Conservation (phyloP, 1,140 invertebrate species). For the Orchestia grillus region DNA sequence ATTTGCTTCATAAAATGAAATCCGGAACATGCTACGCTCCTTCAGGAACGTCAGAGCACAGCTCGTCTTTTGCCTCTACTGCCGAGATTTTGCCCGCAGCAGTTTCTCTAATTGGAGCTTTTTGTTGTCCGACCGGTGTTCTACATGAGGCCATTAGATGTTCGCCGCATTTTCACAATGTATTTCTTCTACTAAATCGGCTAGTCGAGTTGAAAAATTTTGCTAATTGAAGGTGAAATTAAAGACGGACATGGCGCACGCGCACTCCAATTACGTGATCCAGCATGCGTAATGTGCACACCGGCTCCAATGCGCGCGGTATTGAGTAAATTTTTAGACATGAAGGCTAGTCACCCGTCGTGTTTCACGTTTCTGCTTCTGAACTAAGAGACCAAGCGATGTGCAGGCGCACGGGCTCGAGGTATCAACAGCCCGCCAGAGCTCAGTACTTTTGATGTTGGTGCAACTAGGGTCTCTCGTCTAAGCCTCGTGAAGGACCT, state of each 20-base stretch:
- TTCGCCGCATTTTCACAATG: not conserved
- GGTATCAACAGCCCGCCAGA: not conserved
- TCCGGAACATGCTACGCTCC: not conserved
- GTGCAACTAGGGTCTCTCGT: no score
- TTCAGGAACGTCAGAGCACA: not conserved
- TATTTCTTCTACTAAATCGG: not conserved
- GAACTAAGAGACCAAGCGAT: not conserved
- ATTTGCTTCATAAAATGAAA: not conserved
- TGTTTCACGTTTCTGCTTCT: not conserved
- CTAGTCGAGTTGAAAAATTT: not conserved
- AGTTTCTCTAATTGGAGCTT: conserved; percentile 8
- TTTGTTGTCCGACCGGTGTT: not conserved
- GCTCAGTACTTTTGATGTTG: not conserved
- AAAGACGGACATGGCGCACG: not conserved
- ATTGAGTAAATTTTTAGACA: not conserved
- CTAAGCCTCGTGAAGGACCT: no score
- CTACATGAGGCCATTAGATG: conserved; percentile 7
- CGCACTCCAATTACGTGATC: not conserved
- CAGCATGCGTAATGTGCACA: not conserved
- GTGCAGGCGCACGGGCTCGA: not conserved
- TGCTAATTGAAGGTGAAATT: not conserved
- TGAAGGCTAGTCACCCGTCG: not conserved
- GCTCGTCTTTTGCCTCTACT: not conserved
- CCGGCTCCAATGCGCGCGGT: not conserved
- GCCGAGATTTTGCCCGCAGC: not conserved